Conservation (phyloP, 2,113 vertebrate genomes). For the Prunella fulvescens region DNA sequence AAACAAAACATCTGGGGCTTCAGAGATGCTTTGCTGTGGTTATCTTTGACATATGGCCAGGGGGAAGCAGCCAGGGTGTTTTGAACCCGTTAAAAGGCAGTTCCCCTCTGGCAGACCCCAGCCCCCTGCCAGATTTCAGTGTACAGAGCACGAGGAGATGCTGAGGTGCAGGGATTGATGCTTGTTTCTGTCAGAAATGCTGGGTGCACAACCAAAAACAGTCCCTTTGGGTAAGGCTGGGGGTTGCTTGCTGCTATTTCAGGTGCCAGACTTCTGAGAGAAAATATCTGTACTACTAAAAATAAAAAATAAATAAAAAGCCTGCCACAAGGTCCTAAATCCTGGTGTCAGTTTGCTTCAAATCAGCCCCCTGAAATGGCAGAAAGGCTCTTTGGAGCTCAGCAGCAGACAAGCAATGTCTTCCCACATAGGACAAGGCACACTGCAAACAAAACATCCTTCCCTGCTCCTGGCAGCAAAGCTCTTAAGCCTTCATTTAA, state of each 20-base stretch:
- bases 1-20: not conserved
- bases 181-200: not conserved
- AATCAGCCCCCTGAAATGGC: not conserved
- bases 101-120: not conserved
- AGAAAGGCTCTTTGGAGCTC: not conserved
- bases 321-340: not conserved
- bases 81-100: not conserved
- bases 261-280: not conserved
- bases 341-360: not conserved
- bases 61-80: not conserved
- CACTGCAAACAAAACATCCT: not conserved
- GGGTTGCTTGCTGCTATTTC: not conserved
- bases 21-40: not conserved
- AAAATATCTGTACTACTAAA: not conserved
- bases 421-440: not conserved
- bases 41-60: not conserved
- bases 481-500: constrained; percentile 23
- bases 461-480: constrained; percentile 9
- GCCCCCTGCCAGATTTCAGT: not conserved
- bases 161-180: not conserved
- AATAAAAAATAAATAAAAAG: not conserved
- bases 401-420: not conserved
- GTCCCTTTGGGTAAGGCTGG: not conserved
- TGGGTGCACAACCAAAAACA: not conserved
- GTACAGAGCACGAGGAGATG: rapidly evolving